Base-by-base conservation (phyloP, 2,888 invertebrate genomes). In the Cheilosia urbana region DNA sequence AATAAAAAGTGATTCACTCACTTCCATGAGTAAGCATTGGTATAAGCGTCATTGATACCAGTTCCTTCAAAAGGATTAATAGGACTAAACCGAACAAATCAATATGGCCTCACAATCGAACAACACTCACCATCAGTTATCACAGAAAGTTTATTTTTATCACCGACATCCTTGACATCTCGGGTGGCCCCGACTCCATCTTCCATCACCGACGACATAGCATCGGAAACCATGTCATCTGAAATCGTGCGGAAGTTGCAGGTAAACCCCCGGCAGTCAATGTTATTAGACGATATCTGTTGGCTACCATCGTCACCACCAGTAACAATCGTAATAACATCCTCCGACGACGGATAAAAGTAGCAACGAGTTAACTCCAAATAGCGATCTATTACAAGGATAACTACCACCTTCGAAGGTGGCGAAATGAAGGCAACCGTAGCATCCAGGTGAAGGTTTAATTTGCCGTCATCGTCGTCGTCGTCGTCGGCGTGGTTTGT, bases 311-410 rank as follows among this genome's bases (percentile, higher is more conserved):
- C 19, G 71, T 15, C 19, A 57, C 45, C 5, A 37, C 51, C 49
- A 69, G 65, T 42, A 65, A 73, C 72, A 78, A 62, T 62, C 73
- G 68, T 73, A 73, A 73, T 83, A 83, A 71, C 21, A 65, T 72
- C 71, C 66, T 55, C 45, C 47, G 83, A 81, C 66, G 77, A 68
- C 58, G 81, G 85, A 80, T 60, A 84, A 55, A 71, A 75, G 66
- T n/a, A 66, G 68, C 51, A 72, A 81, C 76, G 85, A 76, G 81
- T 81, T 85, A 80, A 80, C 76, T 71, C 72, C 85, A 73, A 85
- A 85, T 62, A 68, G 85, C 85, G 80, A 85, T 85, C 85, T 76
- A 85, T 85, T 85, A 81, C 85, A 76, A 63, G 81, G 81, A 85
- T 81, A 85, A 81, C 81, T 77, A 73, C 68, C 76, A 51, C 60